A percentile compares a stretch with the other conserved stretches of the same genome.
phyloP scores from a whole-genome alignment of 2,888 invertebrate genomes.

The Andricus quercusramuli region DNA sequence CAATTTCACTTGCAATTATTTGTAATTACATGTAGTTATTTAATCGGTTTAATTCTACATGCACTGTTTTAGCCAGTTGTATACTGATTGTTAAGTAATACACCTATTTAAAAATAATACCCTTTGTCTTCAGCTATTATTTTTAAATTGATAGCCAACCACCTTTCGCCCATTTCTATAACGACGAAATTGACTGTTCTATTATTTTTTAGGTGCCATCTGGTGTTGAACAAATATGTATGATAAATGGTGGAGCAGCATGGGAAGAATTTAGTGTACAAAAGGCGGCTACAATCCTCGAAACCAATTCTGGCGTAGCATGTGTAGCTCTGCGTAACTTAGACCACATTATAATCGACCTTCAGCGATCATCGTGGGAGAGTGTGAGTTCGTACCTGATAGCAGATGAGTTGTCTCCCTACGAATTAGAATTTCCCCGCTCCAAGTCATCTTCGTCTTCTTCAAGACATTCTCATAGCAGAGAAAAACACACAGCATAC shows the following conservation, averaged over 20 bases:
- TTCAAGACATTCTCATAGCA: constrained; percentile 43
- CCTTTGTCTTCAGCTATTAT: too few species aligned
- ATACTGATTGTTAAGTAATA: too few species aligned
- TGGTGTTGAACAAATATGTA: constrained; percentile 73
- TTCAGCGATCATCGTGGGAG: constrained; percentile 70
- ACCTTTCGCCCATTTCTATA: background rate
- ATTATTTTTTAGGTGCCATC: constrained; percentile 68
- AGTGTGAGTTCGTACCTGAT: constrained; percentile 49
- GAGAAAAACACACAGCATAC: constrained; percentile 67
- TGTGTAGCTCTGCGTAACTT: constrained; percentile 73
- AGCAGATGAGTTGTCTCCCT: constrained; percentile 65
- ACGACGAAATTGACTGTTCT: background rate
- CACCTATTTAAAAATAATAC: too few species aligned
- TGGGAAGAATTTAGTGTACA: constrained; percentile 71
- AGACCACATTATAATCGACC: constrained; percentile 71
- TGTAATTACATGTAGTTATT: too few species aligned
- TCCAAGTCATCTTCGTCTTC: constrained; percentile 44
- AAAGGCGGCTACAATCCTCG: constrained; percentile 63
- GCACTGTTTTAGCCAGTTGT: too few species aligned
- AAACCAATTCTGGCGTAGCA: constrained; percentile 68
- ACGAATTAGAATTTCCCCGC: constrained; percentile 65
- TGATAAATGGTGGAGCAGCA: constrained; percentile 71
- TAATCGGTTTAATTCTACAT: too few species aligned
- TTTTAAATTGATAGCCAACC: constrained; percentile 4
- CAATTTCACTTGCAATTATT: too few species aligned